Evolutionary conservation across 2,113 vertebrate species (phyloP).

Genomic region (Cairina moschata): DNA sequence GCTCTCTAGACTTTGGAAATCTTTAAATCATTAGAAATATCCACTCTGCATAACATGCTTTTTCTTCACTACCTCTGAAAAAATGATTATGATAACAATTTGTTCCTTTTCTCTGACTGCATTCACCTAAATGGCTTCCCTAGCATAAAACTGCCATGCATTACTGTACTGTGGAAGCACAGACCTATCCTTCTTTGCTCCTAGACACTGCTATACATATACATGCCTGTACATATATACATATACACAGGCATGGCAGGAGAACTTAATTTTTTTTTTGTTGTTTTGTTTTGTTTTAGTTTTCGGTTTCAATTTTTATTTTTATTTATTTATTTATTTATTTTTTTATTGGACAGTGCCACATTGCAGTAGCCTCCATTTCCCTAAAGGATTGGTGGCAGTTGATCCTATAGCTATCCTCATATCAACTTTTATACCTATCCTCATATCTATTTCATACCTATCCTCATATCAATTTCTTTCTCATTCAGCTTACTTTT

Average conservation of each 20-base stretch:
- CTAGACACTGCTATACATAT: rapidly evolving
- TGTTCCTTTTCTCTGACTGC: not conserved
- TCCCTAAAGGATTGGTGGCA: not conserved
- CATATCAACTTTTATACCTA: not conserved
- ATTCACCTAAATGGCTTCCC: not conserved
- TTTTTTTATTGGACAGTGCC: not conserved
- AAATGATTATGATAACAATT: not conserved
- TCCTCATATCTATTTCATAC: not conserved
- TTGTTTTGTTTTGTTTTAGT: not conserved
- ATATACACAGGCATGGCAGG: not conserved
- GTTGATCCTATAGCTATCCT: not conserved
- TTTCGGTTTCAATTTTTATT: not conserved
- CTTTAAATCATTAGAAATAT: not conserved
- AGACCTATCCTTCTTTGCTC: not conserved
- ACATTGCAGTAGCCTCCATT: not conserved
- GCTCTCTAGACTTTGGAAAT: not conserved
- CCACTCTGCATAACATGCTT: not conserved
- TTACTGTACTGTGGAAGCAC: not conserved
- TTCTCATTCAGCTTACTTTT: not conserved
- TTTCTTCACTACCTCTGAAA: not conserved
- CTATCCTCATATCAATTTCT: not conserved
- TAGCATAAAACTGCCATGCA: not conserved
- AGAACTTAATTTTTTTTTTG: not conserved
- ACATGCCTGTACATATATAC: too few relatives aligned
- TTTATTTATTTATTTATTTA: not conserved